Conservation (phyloP, 1,140 invertebrate genomes). For the Brevipalpus yothersi region DNA sequence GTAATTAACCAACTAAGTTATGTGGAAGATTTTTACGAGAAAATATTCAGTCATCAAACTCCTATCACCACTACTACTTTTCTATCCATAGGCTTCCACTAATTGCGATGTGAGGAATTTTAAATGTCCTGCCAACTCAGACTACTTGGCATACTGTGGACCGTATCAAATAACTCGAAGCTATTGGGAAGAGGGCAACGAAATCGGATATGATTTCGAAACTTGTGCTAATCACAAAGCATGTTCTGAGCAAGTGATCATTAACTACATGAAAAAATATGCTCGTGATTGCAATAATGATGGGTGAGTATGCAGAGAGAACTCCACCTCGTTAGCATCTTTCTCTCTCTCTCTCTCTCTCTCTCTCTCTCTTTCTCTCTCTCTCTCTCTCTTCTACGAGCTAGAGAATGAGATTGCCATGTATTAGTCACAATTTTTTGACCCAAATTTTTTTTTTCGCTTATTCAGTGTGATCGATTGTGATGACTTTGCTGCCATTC, state of each 20-base stretch:
- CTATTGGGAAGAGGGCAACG: neutral
- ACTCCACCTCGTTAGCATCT: neutral
- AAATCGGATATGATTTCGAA: neutral
- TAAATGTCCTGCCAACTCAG: neutral
- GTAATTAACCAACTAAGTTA: too few species aligned
- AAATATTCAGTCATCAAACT: too few species aligned
- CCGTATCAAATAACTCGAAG: neutral
- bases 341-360: too few species aligned
- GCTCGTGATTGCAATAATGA: neutral
- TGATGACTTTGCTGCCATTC: neutral
- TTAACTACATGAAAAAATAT: constrained; percentile 1
- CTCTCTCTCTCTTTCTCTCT: too few species aligned
- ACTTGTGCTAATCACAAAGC: neutral
- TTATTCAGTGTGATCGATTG: neutral
- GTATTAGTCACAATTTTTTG: neutral
- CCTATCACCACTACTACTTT: too few species aligned
- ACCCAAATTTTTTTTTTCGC: too few species aligned
- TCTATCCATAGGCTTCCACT: neutral
- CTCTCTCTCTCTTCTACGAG: neutral
- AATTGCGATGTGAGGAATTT: neutral
- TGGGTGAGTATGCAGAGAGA: neutral
- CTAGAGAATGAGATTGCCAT: neutral
- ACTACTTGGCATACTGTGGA: neutral
- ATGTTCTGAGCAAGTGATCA: neutral
- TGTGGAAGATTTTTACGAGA: too few species aligned